A percentile compares a stretch with the other conserved stretches of the same genome.
Conservation (phyloP, 2,888 invertebrate genomes). For the Leptinotarsa juncta region DNA sequence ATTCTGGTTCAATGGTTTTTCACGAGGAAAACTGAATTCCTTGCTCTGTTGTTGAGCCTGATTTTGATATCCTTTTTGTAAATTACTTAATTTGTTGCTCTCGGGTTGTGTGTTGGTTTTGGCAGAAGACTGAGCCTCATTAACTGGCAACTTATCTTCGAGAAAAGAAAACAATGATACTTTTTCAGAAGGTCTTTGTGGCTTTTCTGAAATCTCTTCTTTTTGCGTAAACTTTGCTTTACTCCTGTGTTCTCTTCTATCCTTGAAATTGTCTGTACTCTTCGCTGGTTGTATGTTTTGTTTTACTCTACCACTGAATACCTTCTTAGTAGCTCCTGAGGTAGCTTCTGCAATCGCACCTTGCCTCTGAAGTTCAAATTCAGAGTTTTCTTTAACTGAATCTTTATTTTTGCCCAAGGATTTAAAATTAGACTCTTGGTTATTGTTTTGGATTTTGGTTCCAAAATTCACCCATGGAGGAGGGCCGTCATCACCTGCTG, state of each 20-base stretch:
- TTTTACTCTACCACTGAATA: conserved; percentile 70
- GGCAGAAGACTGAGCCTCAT: conserved; percentile 39
- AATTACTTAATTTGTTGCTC: background rate
- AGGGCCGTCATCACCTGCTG: conserved; percentile 78
- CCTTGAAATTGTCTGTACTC: conserved; percentile 28
- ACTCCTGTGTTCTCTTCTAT: conserved; percentile 22
- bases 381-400: conserved; percentile 72
- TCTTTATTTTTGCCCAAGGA: conserved; percentile 75
- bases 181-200: conserved; percentile 81
- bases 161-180: conserved; percentile 86
- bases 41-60: conserved; percentile 10
- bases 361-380: conserved; percentile 90
- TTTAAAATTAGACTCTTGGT: conserved; percentile 76
- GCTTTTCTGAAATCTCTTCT: conserved; percentile 70
- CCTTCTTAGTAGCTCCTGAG: conserved; percentile 67
- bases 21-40: conserved; percentile 28
- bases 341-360: conserved; percentile 91
- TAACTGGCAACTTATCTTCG: conserved; percentile 80
- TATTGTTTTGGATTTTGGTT: conserved; percentile 74
- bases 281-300: conserved; percentile 53
- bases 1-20: conserved; percentile 16
- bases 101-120: background rate
- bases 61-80: background rate
- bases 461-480: conserved; percentile 95
- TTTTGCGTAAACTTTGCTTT: conserved; percentile 41